These are phyloP conservation scores for Puma concolor DNA, from an alignment of 2,113 vertebrate genomes.

Conservation along the genomic window DNA sequence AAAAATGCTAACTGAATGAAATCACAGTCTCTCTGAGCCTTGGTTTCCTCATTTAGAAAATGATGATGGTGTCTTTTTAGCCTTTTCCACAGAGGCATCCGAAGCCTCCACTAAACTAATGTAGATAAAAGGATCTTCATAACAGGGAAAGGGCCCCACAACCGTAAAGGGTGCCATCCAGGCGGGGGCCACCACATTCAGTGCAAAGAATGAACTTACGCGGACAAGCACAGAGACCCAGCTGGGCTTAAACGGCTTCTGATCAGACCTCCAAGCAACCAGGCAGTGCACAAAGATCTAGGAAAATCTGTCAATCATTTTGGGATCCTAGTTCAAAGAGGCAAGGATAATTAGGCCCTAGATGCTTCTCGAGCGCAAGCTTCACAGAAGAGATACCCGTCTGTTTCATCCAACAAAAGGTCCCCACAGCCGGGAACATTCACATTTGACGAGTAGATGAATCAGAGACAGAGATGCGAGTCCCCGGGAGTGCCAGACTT, in stretches of 20 bases:
- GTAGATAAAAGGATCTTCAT: neutral
- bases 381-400: neutral
- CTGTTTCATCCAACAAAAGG: neutral
- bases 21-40: neutral
- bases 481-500: no score
- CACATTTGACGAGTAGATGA: neutral
- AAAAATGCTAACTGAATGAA: neutral
- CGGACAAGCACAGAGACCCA: neutral
- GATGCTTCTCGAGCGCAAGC: neutral
- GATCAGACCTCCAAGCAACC: neutral
- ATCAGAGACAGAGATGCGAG: neutral
- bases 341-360: neutral
- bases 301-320: neutral
- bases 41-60: neutral
- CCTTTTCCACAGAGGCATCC: neutral
- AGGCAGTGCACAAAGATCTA: neutral
- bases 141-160: neutral
- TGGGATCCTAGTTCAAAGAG: neutral
- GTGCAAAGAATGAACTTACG: accelerated
- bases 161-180: accelerated
- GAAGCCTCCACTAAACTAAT: neutral
- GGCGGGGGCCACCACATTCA: neutral
- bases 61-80: neutral
- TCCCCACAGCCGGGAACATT: neutral
- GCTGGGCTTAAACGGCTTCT: neutral